These are phyloP conservation scores for Ophonus ardosiacus DNA, from an alignment of 2,888 invertebrate genomes.

Conservation along the genomic window DNA sequence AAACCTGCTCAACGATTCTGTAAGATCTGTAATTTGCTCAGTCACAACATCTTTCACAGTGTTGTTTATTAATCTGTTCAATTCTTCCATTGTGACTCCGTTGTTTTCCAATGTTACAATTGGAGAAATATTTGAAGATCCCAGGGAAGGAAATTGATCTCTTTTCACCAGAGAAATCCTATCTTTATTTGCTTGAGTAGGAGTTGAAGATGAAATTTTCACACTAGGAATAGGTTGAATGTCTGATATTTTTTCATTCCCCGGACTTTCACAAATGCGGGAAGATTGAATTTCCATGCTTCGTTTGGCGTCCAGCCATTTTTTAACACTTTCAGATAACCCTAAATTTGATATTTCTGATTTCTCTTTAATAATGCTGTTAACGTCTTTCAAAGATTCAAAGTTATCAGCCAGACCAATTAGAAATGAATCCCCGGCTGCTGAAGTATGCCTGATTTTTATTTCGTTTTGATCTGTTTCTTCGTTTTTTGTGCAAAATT, in stretches of 20 bases:
- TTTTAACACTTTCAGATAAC: slow-evolving; percentile 45
- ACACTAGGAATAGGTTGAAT: neutral
- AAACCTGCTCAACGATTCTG: slow-evolving; percentile 67
- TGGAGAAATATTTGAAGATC: slow-evolving; percentile 41
- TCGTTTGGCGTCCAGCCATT: slow-evolving; percentile 47
- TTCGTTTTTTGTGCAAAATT: slow-evolving; percentile 37
- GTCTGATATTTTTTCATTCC: slow-evolving; percentile 11
- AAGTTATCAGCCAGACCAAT: slow-evolving; percentile 7
- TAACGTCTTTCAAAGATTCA: slow-evolving; percentile 6
- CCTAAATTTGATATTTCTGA: slow-evolving; percentile 46
- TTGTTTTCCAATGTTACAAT: neutral
- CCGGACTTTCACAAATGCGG: neutral
- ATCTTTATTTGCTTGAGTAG: slow-evolving; percentile 1
- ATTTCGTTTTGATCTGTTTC: neutral
- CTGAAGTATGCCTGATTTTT: slow-evolving; percentile 13
- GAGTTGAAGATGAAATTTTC: slow-evolving; percentile 40
- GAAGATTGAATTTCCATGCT: slow-evolving; percentile 27
- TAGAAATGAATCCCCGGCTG: slow-evolving; percentile 47
- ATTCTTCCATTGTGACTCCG: slow-evolving; percentile 10
- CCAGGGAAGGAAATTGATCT: neutral
- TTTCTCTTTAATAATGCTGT: slow-evolving; percentile 36
- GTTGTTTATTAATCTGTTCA: slow-evolving; percentile 27
- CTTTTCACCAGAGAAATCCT: slow-evolving; percentile 12
- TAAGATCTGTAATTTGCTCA: slow-evolving; percentile 52
- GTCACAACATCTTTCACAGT: slow-evolving; percentile 31